Evolutionary conservation across 1,140 invertebrate genomes (phyloP).

Genomic region (Lerema accius): DNA sequence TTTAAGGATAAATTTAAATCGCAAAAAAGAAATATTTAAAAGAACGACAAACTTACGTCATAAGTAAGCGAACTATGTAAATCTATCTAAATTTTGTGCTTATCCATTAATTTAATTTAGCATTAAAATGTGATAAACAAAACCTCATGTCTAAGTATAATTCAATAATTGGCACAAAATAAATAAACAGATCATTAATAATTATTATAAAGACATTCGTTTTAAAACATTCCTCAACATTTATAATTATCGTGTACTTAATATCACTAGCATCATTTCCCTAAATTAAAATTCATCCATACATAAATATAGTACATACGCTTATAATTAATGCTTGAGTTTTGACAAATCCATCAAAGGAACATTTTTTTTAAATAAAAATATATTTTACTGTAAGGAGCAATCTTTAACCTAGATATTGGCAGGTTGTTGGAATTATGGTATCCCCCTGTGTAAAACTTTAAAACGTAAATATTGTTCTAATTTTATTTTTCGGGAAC

Average conservation of each 20-base stretch:
- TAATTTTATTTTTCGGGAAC: too few species aligned
- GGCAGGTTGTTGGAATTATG: too few species aligned
- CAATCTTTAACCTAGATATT: too few species aligned
- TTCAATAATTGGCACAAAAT: not conserved
- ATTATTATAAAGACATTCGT: not conserved
- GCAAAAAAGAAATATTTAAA: not conserved
- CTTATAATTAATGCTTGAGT: slow-evolving; percentile 10
- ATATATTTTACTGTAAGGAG: too few species aligned
- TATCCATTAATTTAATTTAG: not conserved
- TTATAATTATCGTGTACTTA: slow-evolving; percentile 1
- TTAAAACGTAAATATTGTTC: too few species aligned
- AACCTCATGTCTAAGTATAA: not conserved
- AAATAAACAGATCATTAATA: not conserved
- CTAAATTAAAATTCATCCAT: slow-evolving; percentile 35
- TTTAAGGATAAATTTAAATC: not conserved
- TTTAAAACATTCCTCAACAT: not conserved
- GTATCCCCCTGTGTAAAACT: too few species aligned
- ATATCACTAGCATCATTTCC: slow-evolving; percentile 33
- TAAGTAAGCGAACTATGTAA: not conserved
- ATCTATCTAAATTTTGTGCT: not conserved
- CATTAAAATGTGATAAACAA: too few species aligned
- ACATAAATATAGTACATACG: slow-evolving; percentile 42
- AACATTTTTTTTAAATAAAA: slow-evolving; percentile 48
- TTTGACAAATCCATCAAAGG: slow-evolving; percentile 67
- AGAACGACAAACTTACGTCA: not conserved